A percentile compares a stretch with the other conserved stretches of the same genome.
Conservation (phyloP, 2,888 invertebrate species). For the Stictocephala bisonia region DNA sequence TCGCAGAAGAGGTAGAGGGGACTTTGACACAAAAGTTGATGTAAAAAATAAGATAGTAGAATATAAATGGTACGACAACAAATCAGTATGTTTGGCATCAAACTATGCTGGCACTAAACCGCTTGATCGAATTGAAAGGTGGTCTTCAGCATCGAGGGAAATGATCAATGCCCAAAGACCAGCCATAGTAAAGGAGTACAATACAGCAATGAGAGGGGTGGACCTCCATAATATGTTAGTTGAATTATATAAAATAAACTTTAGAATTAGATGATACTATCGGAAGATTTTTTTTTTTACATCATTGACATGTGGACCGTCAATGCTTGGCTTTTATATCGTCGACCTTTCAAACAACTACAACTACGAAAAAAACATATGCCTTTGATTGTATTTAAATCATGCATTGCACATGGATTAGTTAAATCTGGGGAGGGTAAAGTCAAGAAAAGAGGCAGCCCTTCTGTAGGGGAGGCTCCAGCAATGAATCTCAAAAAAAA, state of each 20-base stretch:
- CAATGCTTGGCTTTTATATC: slow-evolving; percentile 49
- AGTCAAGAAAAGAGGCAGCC: not conserved
- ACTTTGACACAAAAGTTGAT: slow-evolving; percentile 16
- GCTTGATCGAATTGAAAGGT: slow-evolving; percentile 21
- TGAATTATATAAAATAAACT: slow-evolving; percentile 58
- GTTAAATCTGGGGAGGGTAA: not conserved
- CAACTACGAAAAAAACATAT: not conserved
- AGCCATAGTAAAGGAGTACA: slow-evolving; percentile 25
- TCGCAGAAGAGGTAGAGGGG: slow-evolving; percentile 7
- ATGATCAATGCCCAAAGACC: not conserved
- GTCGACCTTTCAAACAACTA: not conserved
- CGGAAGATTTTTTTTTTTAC: slow-evolving; percentile 57
- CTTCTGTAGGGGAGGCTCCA: not conserved
- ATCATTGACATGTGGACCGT: slow-evolving; percentile 54
- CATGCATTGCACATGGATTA: not conserved
- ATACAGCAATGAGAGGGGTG: slow-evolving; percentile 52
- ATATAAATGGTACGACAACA: slow-evolving; percentile 36
- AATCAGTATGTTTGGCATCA: slow-evolving; percentile 23
- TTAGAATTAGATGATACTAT: slow-evolving; percentile 55
- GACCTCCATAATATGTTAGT: slow-evolving; percentile 60
- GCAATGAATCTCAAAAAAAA: too few relatives aligned
- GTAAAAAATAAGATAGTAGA: slow-evolving; percentile 18
- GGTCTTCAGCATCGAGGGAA: not conserved
- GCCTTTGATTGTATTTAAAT: not conserved
- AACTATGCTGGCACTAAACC: slow-evolving; percentile 27